Evolutionary conservation across 2,888 invertebrate genomes (phyloP).

Genomic region (Eilema caniola): DNA sequence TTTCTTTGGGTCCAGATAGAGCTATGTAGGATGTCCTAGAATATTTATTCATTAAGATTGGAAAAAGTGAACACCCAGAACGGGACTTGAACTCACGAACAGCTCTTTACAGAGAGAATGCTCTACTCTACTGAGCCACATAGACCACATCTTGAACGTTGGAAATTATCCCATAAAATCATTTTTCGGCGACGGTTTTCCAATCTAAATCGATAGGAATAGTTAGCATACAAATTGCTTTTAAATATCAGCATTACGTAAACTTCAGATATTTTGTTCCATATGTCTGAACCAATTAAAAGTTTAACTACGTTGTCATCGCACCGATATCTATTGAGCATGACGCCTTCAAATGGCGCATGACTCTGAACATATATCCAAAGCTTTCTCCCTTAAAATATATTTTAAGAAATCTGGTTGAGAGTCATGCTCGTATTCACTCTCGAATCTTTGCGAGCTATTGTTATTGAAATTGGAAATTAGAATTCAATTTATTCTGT

Average conservation of each 20-base stretch:
- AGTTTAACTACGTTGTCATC: background rate
- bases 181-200: too few relatives aligned
- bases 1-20: too few relatives aligned
- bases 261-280: background rate
- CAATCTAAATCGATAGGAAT: too few relatives aligned
- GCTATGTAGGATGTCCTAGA: too few relatives aligned
- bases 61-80: too few relatives aligned
- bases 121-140: too few relatives aligned
- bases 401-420: constrained; percentile 54
- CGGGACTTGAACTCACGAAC: too few relatives aligned
- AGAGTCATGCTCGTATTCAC: constrained; percentile 58
- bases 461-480: constrained; percentile 79
- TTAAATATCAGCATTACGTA: background rate
- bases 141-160: too few relatives aligned
- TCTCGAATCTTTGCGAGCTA: constrained; percentile 63
- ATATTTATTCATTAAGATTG: too few relatives aligned
- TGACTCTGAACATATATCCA: constrained; percentile 18
- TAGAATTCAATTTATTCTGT: constrained; percentile 76
- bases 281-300: background rate
- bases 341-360: constrained; percentile 8
- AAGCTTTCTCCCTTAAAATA: constrained; percentile 39
- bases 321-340: background rate
- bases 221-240: too few relatives aligned
- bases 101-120: too few relatives aligned
- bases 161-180: too few relatives aligned